Conservation (phyloP, 37 sponge, comb jelly and placozoan genomes). For the Chondrosia reniformis region DNA sequence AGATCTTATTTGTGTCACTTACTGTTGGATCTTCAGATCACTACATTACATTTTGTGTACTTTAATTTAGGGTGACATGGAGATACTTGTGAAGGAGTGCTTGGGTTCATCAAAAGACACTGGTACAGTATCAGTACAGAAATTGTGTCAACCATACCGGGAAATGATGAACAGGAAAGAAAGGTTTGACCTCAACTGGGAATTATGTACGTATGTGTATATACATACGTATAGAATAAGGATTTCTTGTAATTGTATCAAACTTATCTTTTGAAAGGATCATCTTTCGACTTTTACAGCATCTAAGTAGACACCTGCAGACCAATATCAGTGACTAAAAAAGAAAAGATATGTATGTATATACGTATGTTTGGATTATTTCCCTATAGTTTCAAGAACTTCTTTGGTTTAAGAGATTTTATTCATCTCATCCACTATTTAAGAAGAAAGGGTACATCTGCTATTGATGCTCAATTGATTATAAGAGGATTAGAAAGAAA, state of each 20-base stretch:
- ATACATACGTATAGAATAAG: not conserved
- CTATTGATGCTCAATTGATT: constrained; percentile 59
- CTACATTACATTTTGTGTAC: not conserved
- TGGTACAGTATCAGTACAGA: constrained; percentile 2
- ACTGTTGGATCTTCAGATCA: too few species aligned
- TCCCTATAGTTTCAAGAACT: constrained; percentile 35
- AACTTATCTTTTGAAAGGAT: constrained; percentile 58
- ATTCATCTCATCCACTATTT: constrained; percentile 60
- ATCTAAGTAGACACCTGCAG: constrained; percentile 46
- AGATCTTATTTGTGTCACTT: not conserved
- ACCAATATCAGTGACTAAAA: too few species aligned
- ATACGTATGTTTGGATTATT: too few species aligned
- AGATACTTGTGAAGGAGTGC: constrained; percentile 35
- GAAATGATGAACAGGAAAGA: not conserved
- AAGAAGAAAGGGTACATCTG: constrained; percentile 8
- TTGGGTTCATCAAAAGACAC: not conserved
- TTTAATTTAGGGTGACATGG: constrained; percentile 14
- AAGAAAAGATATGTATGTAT: too few species aligned
- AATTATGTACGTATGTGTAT: not conserved
- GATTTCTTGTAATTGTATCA: not conserved
- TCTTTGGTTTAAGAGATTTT: constrained; percentile 68
- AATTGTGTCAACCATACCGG: constrained; percentile 8
- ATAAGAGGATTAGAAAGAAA: constrained; percentile 87
- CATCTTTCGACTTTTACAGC: constrained; percentile 54
- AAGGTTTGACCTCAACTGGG: not conserved